phyloP scores from a whole-genome alignment of 2,888 invertebrate species.

The Nysson spinosus region DNA sequence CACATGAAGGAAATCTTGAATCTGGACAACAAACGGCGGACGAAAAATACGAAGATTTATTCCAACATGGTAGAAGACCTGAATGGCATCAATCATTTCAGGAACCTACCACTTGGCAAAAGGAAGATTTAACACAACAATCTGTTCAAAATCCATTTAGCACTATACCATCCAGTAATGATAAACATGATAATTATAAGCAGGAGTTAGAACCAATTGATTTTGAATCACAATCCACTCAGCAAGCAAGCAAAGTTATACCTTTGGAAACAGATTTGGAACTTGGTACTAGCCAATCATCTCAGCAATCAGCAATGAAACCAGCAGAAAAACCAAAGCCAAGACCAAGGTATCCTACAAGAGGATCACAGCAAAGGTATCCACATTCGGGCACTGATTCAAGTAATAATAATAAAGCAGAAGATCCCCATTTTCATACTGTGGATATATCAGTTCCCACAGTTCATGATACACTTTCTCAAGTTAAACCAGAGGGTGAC shows the following conservation, averaged over 20 bases:
- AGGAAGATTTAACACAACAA: constrained; percentile 22
- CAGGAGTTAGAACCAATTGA: no score
- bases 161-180: no score
- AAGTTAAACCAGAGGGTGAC: constrained; percentile 10
- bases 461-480: constrained; percentile 22
- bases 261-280: not conserved
- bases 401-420: not conserved
- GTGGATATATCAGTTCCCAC: not conserved
- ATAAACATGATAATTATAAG: no score
- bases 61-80: not conserved
- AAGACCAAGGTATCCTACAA: constrained; percentile 30
- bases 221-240: constrained; percentile 3
- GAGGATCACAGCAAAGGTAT: not conserved
- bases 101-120: no score
- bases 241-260: not conserved
- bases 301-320: constrained; percentile 49
- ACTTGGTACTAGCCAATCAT: not conserved
- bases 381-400: not conserved
- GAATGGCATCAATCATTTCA: no score
- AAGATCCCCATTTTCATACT: not conserved
- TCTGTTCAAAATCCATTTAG: no score
- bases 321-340: constrained; percentile 62
- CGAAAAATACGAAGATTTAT: not conserved
- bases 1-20: constrained; percentile 33
- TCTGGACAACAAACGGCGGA: constrained; percentile 6